A percentile compares a stretch with the other conserved stretches of the same genome.
These are phyloP conservation scores for Chionomys nivalis DNA, from an alignment of 2,113 vertebrate species.

Conservation along the genomic window DNA sequence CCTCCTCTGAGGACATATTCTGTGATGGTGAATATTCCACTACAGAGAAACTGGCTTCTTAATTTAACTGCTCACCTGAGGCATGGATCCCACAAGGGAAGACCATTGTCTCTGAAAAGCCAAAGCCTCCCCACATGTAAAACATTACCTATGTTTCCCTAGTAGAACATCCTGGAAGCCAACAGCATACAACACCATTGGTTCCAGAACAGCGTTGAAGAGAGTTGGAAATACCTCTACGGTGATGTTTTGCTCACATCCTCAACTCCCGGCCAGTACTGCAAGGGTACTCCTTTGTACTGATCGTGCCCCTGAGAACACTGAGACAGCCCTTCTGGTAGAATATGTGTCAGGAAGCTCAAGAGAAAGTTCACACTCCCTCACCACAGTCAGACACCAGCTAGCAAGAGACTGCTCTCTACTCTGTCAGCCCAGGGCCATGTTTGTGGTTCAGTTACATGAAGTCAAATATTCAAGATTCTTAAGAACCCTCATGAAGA, in stretches of 20 bases:
- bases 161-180: background rate
- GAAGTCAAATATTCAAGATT: background rate
- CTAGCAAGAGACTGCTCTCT: background rate
- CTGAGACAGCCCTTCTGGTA: accelerated
- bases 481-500: background rate
- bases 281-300: background rate
- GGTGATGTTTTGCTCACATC: background rate
- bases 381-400: background rate
- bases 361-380: background rate
- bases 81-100: background rate
- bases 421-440: background rate
- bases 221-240: background rate
- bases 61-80: background rate
- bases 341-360: background rate
- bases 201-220: background rate
- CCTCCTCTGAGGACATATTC: background rate
- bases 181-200: background rate
- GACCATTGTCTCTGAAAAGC: background rate
- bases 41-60: background rate
- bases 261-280: background rate
- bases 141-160: background rate
- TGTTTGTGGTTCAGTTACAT: background rate
- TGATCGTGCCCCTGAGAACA: background rate
- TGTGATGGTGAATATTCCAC: background rate
- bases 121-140: background rate